Evolutionary conservation across 2,113 vertebrate genomes (phyloP).

Genomic region (Corydoras sp.): DNA sequence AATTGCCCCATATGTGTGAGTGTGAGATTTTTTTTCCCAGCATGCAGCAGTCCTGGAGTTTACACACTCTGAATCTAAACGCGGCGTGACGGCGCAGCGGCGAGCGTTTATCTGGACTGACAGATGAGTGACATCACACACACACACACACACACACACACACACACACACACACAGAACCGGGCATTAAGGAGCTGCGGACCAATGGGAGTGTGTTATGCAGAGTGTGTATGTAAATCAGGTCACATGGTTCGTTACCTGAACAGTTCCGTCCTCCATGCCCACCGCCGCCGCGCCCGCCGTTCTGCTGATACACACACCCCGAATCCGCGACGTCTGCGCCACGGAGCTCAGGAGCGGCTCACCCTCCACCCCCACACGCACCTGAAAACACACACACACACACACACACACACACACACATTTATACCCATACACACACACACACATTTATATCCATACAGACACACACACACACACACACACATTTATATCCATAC

Average conservation of each 20-base stretch:
- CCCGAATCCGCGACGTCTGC: constrained; percentile 70
- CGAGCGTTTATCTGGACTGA: neutral
- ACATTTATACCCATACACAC: constrained; percentile 24
- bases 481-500: too few relatives aligned
- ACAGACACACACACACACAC: neutral
- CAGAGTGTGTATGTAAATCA: neutral
- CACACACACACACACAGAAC: constrained; percentile 5
- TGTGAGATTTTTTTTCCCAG: too few relatives aligned
- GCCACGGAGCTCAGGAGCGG: constrained; percentile 70
- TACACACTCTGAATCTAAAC: too few relatives aligned
- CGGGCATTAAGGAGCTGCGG: too few relatives aligned
- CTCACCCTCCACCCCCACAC: constrained; percentile 68
- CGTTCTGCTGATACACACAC: constrained; percentile 72
- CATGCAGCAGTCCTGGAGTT: too few relatives aligned
- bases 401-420: constrained; percentile 4
- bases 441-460: neutral
- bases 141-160: constrained; percentile 16
- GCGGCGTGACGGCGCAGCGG: too few relatives aligned
- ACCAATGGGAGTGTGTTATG: too few relatives aligned
- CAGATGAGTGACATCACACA: neutral
- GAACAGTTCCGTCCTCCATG: constrained; percentile 70
- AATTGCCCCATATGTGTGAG: too few relatives aligned
- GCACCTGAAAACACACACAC: constrained; percentile 65
- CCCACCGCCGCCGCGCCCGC: constrained; percentile 71
- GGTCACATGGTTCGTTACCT: constrained; percentile 64